Conservation (phyloP, 2,113 vertebrate genomes). For the Campylomormyrus numenius region DNA sequence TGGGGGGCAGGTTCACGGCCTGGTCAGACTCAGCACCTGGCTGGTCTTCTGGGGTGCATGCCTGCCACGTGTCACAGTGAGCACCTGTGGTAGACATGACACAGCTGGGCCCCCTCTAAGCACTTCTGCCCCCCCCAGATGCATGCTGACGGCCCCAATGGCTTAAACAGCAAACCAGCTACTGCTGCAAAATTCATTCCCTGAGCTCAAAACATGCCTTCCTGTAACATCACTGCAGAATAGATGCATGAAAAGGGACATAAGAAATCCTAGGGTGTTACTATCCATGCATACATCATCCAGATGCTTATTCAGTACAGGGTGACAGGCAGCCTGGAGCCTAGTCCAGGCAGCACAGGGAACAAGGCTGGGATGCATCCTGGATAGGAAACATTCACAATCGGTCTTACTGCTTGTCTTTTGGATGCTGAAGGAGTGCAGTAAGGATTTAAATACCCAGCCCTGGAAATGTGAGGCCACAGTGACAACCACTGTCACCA, state of each 20-base stretch:
- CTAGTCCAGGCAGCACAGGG: neutral
- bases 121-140: neutral
- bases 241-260: neutral
- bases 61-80: constrained; percentile 16
- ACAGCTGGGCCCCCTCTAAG: neutral
- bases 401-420: no score
- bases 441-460: neutral
- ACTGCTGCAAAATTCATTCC: neutral
- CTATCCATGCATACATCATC: neutral
- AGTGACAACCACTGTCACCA: neutral
- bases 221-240: neutral
- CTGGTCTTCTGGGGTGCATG: constrained; percentile 23
- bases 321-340: neutral
- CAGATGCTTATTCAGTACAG: neutral
- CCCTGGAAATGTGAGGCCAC: neutral
- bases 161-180: neutral
- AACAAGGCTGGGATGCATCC: neutral
- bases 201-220: neutral
- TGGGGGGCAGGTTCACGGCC: constrained; percentile 8
- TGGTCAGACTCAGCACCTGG: neutral
- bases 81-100: constrained; percentile 9
- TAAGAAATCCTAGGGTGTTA: neutral
- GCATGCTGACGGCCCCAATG: neutral
- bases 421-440: neutral
- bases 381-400: neutral